Evolutionary conservation across 1,140 invertebrate genomes (phyloP).

Genomic region (Chymomyza costata): DNA sequence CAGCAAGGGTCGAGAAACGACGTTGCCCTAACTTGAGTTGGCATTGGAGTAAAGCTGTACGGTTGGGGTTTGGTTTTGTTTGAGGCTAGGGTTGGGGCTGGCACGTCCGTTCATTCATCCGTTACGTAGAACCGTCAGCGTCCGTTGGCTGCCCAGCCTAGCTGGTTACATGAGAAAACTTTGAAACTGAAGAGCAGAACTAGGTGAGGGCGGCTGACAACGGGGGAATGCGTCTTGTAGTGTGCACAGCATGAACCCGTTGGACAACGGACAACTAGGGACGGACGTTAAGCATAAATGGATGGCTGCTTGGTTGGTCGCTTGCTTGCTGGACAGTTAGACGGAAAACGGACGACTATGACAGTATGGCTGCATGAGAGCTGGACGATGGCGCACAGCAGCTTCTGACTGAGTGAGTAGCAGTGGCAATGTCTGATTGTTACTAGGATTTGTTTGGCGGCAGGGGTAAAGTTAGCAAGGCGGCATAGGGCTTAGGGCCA

Average conservation of each 20-base stretch:
- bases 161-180: conserved; percentile 69
- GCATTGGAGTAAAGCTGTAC: conserved; percentile 17
- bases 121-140: conserved; percentile 40
- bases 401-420: conserved; percentile 41
- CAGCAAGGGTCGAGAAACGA: too few relatives aligned
- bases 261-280: conserved; percentile 44
- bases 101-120: conserved; percentile 66
- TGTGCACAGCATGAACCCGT: conserved; percentile 39
- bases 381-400: conserved; percentile 23
- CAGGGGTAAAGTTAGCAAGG: conserved; percentile 17
- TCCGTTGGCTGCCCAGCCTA: conserved; percentile 24
- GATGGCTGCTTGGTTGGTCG: conserved; percentile 1
- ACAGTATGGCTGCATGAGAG: conserved; percentile 31
- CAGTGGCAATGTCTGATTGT: conserved; percentile 70
- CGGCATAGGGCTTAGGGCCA: conserved; percentile 7
- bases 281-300: conserved; percentile 46
- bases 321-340: conserved; percentile 10
- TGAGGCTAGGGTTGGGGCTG: conserved; percentile 37
- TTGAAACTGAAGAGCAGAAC: conserved; percentile 72
- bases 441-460: conserved; percentile 47
- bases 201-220: too few relatives aligned
- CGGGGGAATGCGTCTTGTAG: conserved; percentile 45
- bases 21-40: too few relatives aligned
- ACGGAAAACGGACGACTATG: conserved; percentile 23
- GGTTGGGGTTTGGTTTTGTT: conserved; percentile 14